Conservation (phyloP, 2,888 invertebrate genomes). For the Pammene fasciana region DNA sequence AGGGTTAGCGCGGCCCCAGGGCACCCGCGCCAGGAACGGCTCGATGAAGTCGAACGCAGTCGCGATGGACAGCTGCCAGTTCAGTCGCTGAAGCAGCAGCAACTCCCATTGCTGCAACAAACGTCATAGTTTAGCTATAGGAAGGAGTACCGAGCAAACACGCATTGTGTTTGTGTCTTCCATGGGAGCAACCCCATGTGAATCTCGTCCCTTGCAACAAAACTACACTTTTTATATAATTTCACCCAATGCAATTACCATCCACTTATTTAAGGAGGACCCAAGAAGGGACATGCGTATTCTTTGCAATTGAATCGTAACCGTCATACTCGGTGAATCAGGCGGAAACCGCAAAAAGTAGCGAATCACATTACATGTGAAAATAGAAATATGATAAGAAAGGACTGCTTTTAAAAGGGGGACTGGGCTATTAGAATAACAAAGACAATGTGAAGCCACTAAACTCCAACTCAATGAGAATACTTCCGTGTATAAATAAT, state of each 20-base stretch:
- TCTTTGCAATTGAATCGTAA: slow-evolving; percentile 73
- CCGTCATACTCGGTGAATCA: slow-evolving; percentile 77
- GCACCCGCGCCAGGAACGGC: slow-evolving; percentile 87
- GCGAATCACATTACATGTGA: slow-evolving; percentile 71
- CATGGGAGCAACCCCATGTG: slow-evolving; percentile 57
- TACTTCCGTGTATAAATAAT: slow-evolving; percentile 28
- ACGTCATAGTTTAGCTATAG: slow-evolving; percentile 21
- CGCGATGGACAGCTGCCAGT: slow-evolving; percentile 91
- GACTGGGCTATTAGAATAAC: slow-evolving; percentile 30
- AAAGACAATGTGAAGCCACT: slow-evolving; percentile 32
- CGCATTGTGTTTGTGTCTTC: slow-evolving; percentile 24
- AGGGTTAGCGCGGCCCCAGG: slow-evolving; percentile 84
- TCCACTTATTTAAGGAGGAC: slow-evolving; percentile 53
- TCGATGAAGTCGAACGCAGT: slow-evolving; percentile 93
- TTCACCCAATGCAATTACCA: slow-evolving; percentile 50
- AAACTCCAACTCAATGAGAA: slow-evolving; percentile 9
- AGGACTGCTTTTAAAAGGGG: slow-evolving; percentile 41
- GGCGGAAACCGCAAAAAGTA: slow-evolving; percentile 82
- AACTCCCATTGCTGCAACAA: slow-evolving; percentile 90
- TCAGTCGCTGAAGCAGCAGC: slow-evolving; percentile 87
- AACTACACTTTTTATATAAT: slow-evolving; percentile 49
- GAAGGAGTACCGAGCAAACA: background rate
- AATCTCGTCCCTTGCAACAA: slow-evolving; percentile 51
- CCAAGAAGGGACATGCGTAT: slow-evolving; percentile 63
- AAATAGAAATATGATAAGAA: slow-evolving; percentile 59